phyloP scores from a whole-genome alignment of 2,888 invertebrate species.

The Choreutis nemorana region DNA sequence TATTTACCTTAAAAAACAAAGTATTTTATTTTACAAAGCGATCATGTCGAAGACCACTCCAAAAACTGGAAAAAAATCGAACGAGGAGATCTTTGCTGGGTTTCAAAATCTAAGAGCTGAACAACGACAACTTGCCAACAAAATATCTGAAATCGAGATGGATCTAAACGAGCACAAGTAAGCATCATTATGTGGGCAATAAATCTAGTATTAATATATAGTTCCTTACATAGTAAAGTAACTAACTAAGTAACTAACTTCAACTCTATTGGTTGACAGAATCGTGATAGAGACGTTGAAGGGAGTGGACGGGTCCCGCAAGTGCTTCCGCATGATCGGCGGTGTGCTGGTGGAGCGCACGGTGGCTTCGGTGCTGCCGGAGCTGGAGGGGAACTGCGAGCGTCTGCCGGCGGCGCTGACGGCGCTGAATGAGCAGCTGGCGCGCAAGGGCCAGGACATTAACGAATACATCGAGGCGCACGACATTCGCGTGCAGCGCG shows the following conservation, averaged over 20 bases:
- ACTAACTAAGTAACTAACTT: too few species aligned
- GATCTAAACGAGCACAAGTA: slow-evolving; percentile 97
- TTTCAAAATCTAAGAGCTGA: slow-evolving; percentile 89
- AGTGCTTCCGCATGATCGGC: slow-evolving; percentile 93
- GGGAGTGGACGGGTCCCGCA: slow-evolving; percentile 82
- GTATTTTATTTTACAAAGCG: too few species aligned
- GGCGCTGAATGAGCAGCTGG: slow-evolving; percentile 80
- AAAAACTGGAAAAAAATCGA: slow-evolving; percentile 59
- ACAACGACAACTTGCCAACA: slow-evolving; percentile 85
- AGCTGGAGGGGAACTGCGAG: slow-evolving; percentile 80
- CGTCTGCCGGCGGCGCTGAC: slow-evolving; percentile 82
- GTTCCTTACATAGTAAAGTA: too few species aligned
- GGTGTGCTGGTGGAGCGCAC: slow-evolving; percentile 93
- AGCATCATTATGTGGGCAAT: too few species aligned
- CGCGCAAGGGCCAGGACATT: slow-evolving; percentile 87
- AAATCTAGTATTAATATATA: too few species aligned
- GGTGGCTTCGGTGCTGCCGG: slow-evolving; percentile 90
- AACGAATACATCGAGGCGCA: slow-evolving; percentile 91
- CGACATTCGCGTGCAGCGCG: slow-evolving; percentile 80
- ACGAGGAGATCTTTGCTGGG: slow-evolving; percentile 84
- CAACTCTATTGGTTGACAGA: too few species aligned
- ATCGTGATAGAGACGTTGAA: slow-evolving; percentile 93
- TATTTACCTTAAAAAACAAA: too few species aligned
- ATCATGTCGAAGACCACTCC: slow-evolving; percentile 37
- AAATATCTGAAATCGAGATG: slow-evolving; percentile 91